A percentile compares a stretch with the other conserved stretches of the same genome.
These are phyloP conservation scores for Lasius fuliginosus DNA, from an alignment of 2,888 invertebrate species.

Conservation along the genomic window DNA sequence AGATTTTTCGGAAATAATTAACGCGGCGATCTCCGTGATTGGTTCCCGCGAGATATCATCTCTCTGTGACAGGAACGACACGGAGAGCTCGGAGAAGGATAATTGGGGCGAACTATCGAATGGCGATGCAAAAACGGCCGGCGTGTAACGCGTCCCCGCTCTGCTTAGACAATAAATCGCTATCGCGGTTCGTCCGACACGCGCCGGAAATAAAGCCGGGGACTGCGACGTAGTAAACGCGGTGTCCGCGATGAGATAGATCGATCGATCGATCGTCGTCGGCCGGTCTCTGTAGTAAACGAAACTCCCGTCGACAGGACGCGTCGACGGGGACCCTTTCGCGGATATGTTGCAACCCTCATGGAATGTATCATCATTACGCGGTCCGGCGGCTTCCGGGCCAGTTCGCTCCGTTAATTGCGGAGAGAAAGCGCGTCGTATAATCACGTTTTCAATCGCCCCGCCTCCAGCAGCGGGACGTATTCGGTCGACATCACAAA, in stretches of 20 bases:
- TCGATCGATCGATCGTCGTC: slow-evolving; percentile 64
- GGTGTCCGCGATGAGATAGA: slow-evolving; percentile 31
- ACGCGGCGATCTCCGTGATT: slow-evolving; percentile 9
- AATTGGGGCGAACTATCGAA: slow-evolving; percentile 30
- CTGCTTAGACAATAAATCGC: slow-evolving; percentile 52
- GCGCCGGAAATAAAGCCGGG: slow-evolving; percentile 34
- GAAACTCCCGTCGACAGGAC: slow-evolving; percentile 65
- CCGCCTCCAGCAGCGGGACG: slow-evolving; percentile 39
- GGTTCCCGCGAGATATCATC: slow-evolving; percentile 16
- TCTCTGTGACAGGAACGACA: slow-evolving; percentile 17
- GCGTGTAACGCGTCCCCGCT: slow-evolving; percentile 9
- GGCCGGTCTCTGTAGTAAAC: slow-evolving; percentile 64
- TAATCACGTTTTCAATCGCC: slow-evolving; percentile 74
- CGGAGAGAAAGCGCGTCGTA: slow-evolving; percentile 77
- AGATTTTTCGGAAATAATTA: slow-evolving; percentile 31
- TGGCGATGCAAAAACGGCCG: slow-evolving; percentile 20
- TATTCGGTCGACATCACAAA: slow-evolving; percentile 68
- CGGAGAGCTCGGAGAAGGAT: slow-evolving; percentile 33
- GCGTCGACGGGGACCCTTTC: slow-evolving; percentile 61
- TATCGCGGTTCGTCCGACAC: slow-evolving; percentile 30
- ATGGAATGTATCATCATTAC: slow-evolving; percentile 81
- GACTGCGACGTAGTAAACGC: slow-evolving; percentile 26
- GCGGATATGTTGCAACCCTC: slow-evolving; percentile 64
- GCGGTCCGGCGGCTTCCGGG: slow-evolving; percentile 76
- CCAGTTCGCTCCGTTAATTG: slow-evolving; percentile 78